A percentile compares a stretch with the other conserved stretches of the same genome.
Evolutionary conservation across 2,113 vertebrate species (phyloP).

Genomic region (Marmota flaviventris): DNA sequence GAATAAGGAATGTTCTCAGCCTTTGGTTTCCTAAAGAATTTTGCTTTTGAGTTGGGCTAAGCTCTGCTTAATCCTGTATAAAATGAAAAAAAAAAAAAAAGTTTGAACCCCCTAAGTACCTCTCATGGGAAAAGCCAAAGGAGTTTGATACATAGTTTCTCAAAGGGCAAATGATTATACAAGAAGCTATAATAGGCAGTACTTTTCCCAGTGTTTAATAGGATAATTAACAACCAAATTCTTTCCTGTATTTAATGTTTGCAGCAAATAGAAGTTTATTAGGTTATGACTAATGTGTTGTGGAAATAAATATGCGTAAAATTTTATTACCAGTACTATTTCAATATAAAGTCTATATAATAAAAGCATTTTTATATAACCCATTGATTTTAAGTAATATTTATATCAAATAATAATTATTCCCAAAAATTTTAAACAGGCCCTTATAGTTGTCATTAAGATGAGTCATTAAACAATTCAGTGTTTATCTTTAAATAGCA

Average conservation of each 20-base stretch:
- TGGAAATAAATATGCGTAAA: slow-evolving; percentile 38
- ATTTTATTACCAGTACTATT: slow-evolving; percentile 48
- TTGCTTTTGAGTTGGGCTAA: slow-evolving; percentile 72
- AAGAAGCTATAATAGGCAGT: slow-evolving; percentile 45
- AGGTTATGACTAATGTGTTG: slow-evolving; percentile 43
- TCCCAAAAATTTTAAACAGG: not conserved
- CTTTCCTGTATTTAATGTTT: slow-evolving; percentile 63
- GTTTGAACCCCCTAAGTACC: slow-evolving; percentile 15
- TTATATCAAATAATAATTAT: slow-evolving; percentile 23
- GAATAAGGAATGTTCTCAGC: slow-evolving; percentile 75
- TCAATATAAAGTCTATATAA: not conserved
- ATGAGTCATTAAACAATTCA: slow-evolving; percentile 3
- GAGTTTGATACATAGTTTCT: slow-evolving; percentile 67
- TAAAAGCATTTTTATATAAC: not conserved
- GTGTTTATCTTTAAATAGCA: slow-evolving; percentile 47
- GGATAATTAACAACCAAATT: slow-evolving; percentile 70
- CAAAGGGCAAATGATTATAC: slow-evolving; percentile 61
- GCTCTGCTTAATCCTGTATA: slow-evolving; percentile 72
- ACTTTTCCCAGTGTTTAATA: slow-evolving; percentile 67
- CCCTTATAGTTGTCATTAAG: not conserved
- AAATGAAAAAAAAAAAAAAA: slow-evolving; percentile 61
- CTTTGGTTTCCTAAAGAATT: slow-evolving; percentile 79
- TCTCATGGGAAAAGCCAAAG: slow-evolving; percentile 61
- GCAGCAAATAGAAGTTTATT: slow-evolving; percentile 48
- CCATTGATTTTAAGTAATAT: slow-evolving; percentile 45